Evolutionary conservation across 35 echinoderm and acorn worm species (phyloP), one percentile per base, ranked within the genome.

Genomic region (Heliocidaris erythrogramma): DNA sequence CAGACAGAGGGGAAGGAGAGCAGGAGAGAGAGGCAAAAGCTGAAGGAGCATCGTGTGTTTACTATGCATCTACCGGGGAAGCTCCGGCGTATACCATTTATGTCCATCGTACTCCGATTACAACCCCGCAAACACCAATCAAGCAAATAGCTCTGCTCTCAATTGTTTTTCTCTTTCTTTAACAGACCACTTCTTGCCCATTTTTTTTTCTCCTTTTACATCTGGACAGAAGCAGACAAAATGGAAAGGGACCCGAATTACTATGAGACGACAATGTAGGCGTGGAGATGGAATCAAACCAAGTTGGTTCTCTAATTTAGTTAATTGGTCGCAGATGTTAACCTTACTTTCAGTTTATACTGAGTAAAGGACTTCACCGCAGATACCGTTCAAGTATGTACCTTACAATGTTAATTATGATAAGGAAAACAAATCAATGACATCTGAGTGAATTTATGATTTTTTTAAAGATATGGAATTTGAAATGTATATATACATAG

Each of bases 111-210:
- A 92, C 91, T 92, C 91, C 91, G 49, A 92, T 92, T 92, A 92
- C 91, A 92, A 18, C 47, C 91, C 91, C 91, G 48, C 91, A 92
- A 92, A 92, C 91, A 92, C 31, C 91, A 92, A 92, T 92, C 91
- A 92, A 92, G 91, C n/a, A 92, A 92, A 92, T 92, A 92, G 91
- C 91, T 92, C 48, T 49, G 18, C 29, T 92, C 91, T 35, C 91
- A 92, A 92, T 92, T 59, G 91, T 92, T 92, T 92, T 89, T 89
- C 47, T 89, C 87, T 89, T 89, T 35, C 87, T 89, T 48, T 89
- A 89, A 48, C 87, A 17, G 31, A 47, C 87, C 47, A 32, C 31
- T 89, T 27, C 87, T 48, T 48, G 31, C 32, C 47, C 87, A 17
- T 48, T 47, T 32, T 48, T 47, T 32, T 89, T 9, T 35, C 87